Percentiles rank a stretch among this genome's conserved stretches.
These are phyloP conservation scores for Brachionus rotundiformis DNA, from an alignment of 1,140 invertebrate species.

Conservation along the genomic window DNA sequence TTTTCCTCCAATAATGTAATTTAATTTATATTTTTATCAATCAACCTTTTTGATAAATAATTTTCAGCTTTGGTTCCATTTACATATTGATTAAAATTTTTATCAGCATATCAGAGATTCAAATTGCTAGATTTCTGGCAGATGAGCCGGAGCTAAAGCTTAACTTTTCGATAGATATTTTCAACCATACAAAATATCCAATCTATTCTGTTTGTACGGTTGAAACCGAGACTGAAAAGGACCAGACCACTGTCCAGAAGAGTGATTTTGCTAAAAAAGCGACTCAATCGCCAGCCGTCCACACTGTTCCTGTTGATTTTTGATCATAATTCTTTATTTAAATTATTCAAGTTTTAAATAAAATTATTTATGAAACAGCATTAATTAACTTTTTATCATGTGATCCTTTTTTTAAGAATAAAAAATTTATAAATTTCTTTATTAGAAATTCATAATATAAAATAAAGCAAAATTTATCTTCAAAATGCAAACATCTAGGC, in stretches of 20 bases:
- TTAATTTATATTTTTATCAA: not conserved
- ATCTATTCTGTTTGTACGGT: not conserved
- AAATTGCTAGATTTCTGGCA: constrained; percentile 9
- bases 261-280: not conserved
- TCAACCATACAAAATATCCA: constrained; percentile 15
- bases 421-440: no score
- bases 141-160: not conserved
- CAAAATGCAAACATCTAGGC: not conserved
- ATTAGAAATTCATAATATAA: no score
- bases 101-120: not conserved
- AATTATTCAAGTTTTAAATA: not conserved
- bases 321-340: not conserved
- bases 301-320: not conserved
- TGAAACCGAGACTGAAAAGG: not conserved
- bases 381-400: not conserved
- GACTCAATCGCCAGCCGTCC: not conserved
- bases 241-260: not conserved
- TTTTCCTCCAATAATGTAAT: not conserved
- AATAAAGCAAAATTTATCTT: not conserved
- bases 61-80: not conserved
- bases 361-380: constrained; percentile 15
- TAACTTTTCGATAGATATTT: not conserved
- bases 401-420: not conserved
- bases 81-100: not conserved
- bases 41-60: not conserved